Evolutionary conservation across 2,888 invertebrate species (phyloP).

Genomic region (Leistus spinibarbis): DNA sequence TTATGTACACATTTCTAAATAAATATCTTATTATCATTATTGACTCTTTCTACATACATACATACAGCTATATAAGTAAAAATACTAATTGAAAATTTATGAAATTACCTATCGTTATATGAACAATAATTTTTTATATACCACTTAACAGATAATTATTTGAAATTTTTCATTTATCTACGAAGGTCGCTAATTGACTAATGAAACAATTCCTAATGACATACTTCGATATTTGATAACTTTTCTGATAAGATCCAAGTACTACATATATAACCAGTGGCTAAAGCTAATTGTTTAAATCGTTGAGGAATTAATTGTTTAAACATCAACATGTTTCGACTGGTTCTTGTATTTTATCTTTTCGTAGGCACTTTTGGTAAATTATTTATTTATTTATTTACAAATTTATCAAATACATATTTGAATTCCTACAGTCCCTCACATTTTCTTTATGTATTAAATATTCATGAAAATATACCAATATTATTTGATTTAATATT

Average conservation of each 20-base stretch:
- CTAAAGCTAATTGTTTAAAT: too few relatives aligned
- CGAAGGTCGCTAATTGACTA: neutral
- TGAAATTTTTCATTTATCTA: too few relatives aligned
- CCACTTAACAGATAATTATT: neutral
- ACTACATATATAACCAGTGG: neutral
- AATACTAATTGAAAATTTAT: too few relatives aligned
- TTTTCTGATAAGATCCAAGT: neutral
- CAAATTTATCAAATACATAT: too few relatives aligned
- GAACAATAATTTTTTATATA: neutral
- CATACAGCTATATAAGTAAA: too few relatives aligned
- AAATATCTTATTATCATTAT: neutral
- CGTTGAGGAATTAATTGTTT: neutral
- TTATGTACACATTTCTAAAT: neutral
- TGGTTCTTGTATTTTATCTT: neutral
- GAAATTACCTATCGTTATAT: too few relatives aligned
- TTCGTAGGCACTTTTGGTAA: neutral
- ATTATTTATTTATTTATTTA: neutral
- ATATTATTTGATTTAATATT: neutral
- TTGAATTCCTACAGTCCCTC: too few relatives aligned
- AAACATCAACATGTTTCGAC: slow-evolving; percentile 4
- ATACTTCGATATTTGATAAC: neutral
- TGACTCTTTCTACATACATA: too few relatives aligned
- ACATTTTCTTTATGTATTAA: too few relatives aligned
- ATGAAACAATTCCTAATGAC: neutral
- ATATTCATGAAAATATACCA: too few relatives aligned